Base-by-base conservation (phyloP, 2,113 vertebrate genomes). In the Phalacrocorax brasilianus region DNA sequence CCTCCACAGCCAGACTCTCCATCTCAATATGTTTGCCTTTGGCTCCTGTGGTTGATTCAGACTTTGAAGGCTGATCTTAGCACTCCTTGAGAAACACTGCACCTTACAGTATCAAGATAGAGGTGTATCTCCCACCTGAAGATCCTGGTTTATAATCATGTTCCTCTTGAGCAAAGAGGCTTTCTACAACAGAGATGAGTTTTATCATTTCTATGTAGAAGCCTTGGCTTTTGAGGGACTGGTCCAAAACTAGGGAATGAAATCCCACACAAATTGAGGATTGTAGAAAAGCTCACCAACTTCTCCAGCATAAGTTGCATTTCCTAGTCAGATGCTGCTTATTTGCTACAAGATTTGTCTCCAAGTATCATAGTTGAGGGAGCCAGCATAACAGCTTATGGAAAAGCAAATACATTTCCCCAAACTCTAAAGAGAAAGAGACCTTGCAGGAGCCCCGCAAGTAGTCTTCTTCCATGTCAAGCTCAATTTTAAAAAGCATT, bases 311-410 rank as follows among this genome's bases (percentile, higher is more conserved):
- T 14, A 52, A 82, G 30, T 5, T 62, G 28, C 50, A 42, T 78
- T 59, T 95, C 52, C 45, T 42, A 24, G 24, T 63, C 55, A 92
- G 32, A 62, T 42, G 47, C 4, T 35, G 35, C 38, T 35, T 59
- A 75, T 28, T 62, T 58, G 42, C 59, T 27, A 44, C 13, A 85
- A 24, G 24, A 53, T 80, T 63, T 62, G n/a, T 59, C 53, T 74
- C n/a, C 26, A 83, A 28, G 22, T 33, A 66, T 5, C 20, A 38
- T 2, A 88, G 17, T 0, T 44, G 28, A 85, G 27, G 58, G 88
- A 82, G 49, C 4, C 2, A 22, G 33, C 14, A 0, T 28, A 91
- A 68, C 16, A 82, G 19, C 19, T 50, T 23, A 47, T 0, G 0
- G 53, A 62, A 88, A 76, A 91, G 6, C 0, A 0, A 85, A 88